Evolutionary conservation across 1,140 invertebrate genomes (phyloP), one percentile per base, ranked within the genome.

Genomic region (Heliconius hermathena): DNA sequence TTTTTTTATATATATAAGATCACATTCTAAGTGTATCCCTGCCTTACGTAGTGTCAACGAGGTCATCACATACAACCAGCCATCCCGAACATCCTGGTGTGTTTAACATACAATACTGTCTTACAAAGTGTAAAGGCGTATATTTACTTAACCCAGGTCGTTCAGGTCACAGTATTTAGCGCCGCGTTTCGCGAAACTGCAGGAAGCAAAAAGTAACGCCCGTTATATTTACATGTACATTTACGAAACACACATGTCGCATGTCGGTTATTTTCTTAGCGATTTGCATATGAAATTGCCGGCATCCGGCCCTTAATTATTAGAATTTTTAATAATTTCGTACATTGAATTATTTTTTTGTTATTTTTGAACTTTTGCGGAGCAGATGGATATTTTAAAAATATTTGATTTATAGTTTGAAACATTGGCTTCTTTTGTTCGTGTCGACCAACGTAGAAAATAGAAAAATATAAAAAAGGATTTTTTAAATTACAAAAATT

Each of bases 101-200:
- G 84, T 85, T 92, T 92, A 84, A 83, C 90, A 92, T 90, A 92
- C 90, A 92, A 92, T 92, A 86, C 81, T 74, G 70, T 85, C 86
- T 72, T 20, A 66, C 77, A 89, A 52, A 20, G 49, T 52, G 49
- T 52, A 52, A 85, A 91, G 88, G 89, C 87, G 86, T 89, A 91
- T 91, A 89, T 88, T 89, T 89, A 88, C 77, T 76, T 81, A 81
- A 46, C 84, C 86, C 82, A 82, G 85, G 26, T 66, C 0, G 70
- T 71, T 20, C 84, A 74, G 77, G 80, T 83, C 75, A 79, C 73
- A 70, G n/a, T 70, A 77, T 74, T 78, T 86, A 79, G 73, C 74
- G 70, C 79, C 20, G 46, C 74, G 81, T 78, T 83, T 86, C 84
- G 90, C 89, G 80, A 90, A 90, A 89, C 81, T 81, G 80, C 79